Conservation (phyloP, 2,797 vertebrate species). For the Onychomys leucogaster region DNA sequence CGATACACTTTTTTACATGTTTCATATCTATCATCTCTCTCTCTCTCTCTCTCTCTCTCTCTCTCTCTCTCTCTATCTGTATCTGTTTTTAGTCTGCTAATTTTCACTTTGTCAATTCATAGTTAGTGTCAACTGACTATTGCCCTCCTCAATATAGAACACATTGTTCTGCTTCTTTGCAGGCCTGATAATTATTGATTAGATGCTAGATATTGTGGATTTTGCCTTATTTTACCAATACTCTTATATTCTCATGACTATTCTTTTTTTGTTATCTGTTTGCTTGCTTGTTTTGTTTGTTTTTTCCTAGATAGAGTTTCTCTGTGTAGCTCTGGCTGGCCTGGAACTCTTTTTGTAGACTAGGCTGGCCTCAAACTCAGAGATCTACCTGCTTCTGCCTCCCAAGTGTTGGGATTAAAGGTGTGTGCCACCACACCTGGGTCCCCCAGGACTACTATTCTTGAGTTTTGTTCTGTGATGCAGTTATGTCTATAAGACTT, state of each 20-base stretch:
- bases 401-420: not conserved
- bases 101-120: conserved; percentile 3
- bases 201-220: not conserved
- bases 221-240: not conserved
- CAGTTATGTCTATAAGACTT: not conserved
- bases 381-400: not conserved
- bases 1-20: not conserved
- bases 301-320: too few species aligned
- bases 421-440: not conserved
- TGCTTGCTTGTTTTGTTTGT: not conserved
- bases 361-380: not conserved
- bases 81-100: conserved; percentile 23
- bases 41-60: too few species aligned
- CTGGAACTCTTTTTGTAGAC: not conserved
- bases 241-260: not conserved
- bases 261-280: not conserved
- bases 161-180: not conserved
- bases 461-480: not conserved
- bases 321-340: not conserved
- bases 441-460: not conserved
- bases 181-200: not conserved
- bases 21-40: too few species aligned
- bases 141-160: not conserved
- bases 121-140: not conserved
- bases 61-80: too few species aligned